Evolutionary conservation across 1,140 invertebrate species (phyloP).

Genomic region (Megalopta genalis): DNA sequence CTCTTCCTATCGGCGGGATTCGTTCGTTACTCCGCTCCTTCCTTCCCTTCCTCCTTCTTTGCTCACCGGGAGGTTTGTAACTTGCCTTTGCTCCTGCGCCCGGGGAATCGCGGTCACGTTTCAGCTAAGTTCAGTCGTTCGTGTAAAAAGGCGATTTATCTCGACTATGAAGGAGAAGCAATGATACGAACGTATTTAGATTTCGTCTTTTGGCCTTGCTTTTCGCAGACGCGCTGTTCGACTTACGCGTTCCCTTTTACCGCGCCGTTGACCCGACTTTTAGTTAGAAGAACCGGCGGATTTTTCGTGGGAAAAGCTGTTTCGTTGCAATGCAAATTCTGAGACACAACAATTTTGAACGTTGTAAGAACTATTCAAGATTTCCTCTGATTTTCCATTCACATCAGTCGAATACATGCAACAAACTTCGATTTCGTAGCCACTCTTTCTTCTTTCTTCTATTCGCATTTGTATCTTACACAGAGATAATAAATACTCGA

Average conservation of each 20-base stretch:
- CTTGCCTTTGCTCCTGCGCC: conserved; percentile 8
- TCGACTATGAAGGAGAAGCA: conserved; percentile 13
- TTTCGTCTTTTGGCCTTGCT: neutral
- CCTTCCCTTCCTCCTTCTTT: neutral
- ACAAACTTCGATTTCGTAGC: too few species aligned
- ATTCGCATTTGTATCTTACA: too few species aligned
- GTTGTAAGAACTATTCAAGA: too few species aligned
- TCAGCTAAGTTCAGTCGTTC: conserved; percentile 27
- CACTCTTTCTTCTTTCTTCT: too few species aligned
- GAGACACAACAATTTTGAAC: too few species aligned
- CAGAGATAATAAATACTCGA: too few species aligned
- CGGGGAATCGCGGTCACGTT: conserved; percentile 41
- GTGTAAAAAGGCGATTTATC: conserved; percentile 42
- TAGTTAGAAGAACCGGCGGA: neutral
- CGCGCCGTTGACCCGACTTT: too few species aligned
- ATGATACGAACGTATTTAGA: conserved; percentile 24
- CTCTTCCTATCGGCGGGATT: conserved; percentile 10
- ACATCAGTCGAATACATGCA: too few species aligned
- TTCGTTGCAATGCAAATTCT: too few species aligned
- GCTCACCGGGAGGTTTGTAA: conserved; percentile 11
- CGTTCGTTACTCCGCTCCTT: conserved; percentile 8
- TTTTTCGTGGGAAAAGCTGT: too few species aligned
- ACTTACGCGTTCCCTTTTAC: neutral
- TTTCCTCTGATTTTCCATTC: too few species aligned
- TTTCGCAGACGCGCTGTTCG: neutral